Percentiles rank a stretch among this genome's conserved stretches.
Conservation (phyloP, 2,113 vertebrate species). For the Ursus arctos region DNA sequence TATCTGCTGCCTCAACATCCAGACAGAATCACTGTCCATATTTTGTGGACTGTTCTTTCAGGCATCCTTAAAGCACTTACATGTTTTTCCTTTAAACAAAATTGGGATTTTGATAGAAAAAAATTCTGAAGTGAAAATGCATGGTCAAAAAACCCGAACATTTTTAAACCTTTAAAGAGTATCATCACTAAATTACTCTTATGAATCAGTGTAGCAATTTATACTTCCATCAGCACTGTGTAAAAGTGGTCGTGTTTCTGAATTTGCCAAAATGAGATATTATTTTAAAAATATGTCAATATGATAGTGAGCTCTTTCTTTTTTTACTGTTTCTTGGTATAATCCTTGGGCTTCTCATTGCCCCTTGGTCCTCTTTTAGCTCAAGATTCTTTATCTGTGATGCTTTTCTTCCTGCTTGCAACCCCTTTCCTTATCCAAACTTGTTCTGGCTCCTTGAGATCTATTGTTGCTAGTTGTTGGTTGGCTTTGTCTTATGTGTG, state of each 20-base stretch:
- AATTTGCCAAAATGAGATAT: conserved; percentile 17
- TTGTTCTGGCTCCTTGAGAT: background rate
- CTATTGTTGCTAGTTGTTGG: background rate
- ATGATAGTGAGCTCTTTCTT: background rate
- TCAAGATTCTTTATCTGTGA: conserved; percentile 3
- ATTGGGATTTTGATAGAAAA: conserved; percentile 17
- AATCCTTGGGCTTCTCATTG: background rate
- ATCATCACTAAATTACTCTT: background rate
- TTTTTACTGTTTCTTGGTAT: background rate
- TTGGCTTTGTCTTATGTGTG: background rate
- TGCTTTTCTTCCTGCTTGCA: background rate
- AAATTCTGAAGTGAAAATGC: background rate
- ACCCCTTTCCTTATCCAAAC: background rate
- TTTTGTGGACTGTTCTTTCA: background rate
- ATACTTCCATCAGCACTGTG: background rate
- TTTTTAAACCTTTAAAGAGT: background rate
- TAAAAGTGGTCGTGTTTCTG: background rate
- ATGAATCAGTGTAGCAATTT: background rate
- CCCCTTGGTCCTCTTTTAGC: background rate
- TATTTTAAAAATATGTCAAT: background rate
- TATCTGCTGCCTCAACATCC: background rate
- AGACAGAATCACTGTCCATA: background rate
- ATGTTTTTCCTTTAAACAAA: background rate
- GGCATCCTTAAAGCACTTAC: background rate
- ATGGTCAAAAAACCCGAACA: background rate